Evolutionary conservation across 37 sponge, comb jelly and placozoan species (phyloP), one percentile per base, ranked within the genome.

Genomic region (Geodia barretti): DNA sequence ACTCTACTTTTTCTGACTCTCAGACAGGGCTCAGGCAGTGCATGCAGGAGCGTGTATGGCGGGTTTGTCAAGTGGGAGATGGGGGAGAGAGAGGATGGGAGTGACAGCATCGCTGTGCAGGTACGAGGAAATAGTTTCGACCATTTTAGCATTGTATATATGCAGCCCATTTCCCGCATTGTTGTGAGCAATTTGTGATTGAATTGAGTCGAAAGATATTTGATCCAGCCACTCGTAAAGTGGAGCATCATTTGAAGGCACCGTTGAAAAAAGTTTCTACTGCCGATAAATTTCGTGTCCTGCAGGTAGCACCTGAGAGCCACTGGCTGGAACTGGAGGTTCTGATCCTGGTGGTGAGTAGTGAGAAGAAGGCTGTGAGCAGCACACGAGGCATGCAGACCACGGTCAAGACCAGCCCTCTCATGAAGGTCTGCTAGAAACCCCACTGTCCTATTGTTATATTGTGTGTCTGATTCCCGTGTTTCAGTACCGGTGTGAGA

Each of bases 11-110:
- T 35, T 21, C 29, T 61, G 17, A 14, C 32, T 21, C 42, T 33
- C 61, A 95, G 98, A 34, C 92, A 81, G 37, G 99, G 99, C 0
- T 98, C 99, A 7, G 99, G 99, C 0, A 98, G 99, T 89, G 99
- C 99, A 34, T 98, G 99, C 68, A 75, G 99, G 64, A 98, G 99
- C 72, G 90, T 93, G 79, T 89, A 79, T 78, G 99, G 97, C 54
- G 99, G 99, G 0, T 94, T 98, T 88, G 95, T 96, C 29, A 77
- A 82, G 65, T 98, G 99, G 99, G 91, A 94, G 69, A 84, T 43
- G 59, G 99, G 99, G 60, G 86, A 72, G 39, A 67, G 36, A 25
- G 75, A 73, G 7, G 88, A 89, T 83, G 99, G 99, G 5, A 26
- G 33, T 23, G 99, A 96, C 79, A 97, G 97, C 78, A 63, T 87